Percentiles rank a stretch among this genome's conserved stretches.
phyloP scores from a whole-genome alignment of 2,797 vertebrate genomes.

The Sphenodon punctatus region DNA sequence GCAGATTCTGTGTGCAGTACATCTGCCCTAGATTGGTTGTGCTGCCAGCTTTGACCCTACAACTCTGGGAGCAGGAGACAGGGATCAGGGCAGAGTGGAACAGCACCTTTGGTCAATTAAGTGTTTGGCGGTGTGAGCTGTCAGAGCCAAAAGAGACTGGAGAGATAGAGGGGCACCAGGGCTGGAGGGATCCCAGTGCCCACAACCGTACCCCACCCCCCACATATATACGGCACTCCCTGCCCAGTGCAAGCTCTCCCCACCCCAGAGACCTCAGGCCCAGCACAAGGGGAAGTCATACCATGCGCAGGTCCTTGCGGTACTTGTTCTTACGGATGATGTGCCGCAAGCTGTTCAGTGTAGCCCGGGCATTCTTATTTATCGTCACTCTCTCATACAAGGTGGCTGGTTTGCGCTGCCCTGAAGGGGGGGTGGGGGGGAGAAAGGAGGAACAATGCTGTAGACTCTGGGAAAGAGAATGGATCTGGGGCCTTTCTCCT shows the following conservation, averaged over 20 bases:
- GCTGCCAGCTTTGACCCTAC: too few species aligned
- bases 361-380: constrained; percentile 91
- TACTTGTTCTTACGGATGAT: constrained; percentile 92
- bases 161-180: not conserved
- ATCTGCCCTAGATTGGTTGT: too few species aligned
- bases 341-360: constrained; percentile 88
- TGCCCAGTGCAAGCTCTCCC: too few species aligned
- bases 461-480: not conserved
- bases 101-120: too few species aligned
- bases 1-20: too few species aligned
- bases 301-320: constrained; percentile 91
- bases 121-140: not conserved
- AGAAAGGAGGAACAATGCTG: not conserved
- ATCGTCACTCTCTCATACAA: constrained; percentile 88
- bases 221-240: too few species aligned
- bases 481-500: not conserved
- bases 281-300: constrained; percentile 46
- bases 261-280: too few species aligned
- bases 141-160: too few species aligned
- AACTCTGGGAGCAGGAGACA: too few species aligned
- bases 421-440: constrained; percentile 52
- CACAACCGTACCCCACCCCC: too few species aligned
- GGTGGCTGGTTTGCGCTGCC: constrained; percentile 85
- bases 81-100: too few species aligned
- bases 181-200: not conserved